phyloP scores from a whole-genome alignment of 2,113 vertebrate species.

The Ahaetulla prasina region DNA sequence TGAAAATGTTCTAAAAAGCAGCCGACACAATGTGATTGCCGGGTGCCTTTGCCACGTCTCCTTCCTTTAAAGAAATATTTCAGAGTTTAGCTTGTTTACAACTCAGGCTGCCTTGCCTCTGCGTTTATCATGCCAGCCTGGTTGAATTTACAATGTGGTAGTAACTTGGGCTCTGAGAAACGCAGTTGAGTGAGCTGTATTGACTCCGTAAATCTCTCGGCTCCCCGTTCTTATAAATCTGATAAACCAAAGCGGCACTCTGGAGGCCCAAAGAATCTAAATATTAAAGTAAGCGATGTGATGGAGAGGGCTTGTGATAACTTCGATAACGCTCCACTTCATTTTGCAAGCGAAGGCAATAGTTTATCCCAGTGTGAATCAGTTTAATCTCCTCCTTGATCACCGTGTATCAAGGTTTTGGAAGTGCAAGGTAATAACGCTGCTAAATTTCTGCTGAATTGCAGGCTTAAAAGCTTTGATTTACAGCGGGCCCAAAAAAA shows the following conservation, averaged over 20 bases:
- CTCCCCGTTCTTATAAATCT: conserved; percentile 63
- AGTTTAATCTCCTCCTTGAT: conserved; percentile 62
- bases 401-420: conserved; percentile 46
- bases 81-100: conserved; percentile 64
- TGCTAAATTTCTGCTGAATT: conserved; percentile 61
- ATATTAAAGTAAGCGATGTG: conserved; percentile 46
- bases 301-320: conserved; percentile 33
- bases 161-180: conserved; percentile 62
- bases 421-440: conserved; percentile 52
- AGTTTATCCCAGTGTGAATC: conserved; percentile 59
- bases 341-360: conserved; percentile 51
- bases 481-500: conserved; percentile 12
- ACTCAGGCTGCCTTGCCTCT: conserved; percentile 55
- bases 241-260: conserved; percentile 57
- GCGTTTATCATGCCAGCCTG: conserved; percentile 64
- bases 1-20: not conserved
- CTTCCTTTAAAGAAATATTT: not conserved
- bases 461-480: conserved; percentile 57
- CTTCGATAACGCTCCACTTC: conserved; percentile 56
- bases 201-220: conserved; percentile 65
- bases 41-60: not conserved
- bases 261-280: conserved; percentile 57
- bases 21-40: not conserved
- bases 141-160: conserved; percentile 67
- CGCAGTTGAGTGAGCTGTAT: conserved; percentile 63